These are phyloP conservation scores for Desmophyllum pertusum DNA, from an alignment of 92 coral and sea anemone species.

Conservation along the genomic window DNA sequence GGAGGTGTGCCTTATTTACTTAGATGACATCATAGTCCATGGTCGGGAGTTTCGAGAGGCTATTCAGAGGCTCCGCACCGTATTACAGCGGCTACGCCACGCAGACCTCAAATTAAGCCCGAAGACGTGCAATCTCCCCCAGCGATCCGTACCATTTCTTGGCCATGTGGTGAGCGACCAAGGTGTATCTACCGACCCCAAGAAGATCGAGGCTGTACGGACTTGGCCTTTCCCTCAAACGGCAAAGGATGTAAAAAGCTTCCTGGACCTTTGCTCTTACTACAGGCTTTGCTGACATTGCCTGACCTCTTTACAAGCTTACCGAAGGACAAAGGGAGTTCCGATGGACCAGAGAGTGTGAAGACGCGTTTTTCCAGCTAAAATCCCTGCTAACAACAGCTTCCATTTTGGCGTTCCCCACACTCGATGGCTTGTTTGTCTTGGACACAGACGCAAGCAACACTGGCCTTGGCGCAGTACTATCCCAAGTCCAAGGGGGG, in stretches of 20 bases:
- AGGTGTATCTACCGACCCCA: slow-evolving; percentile 39
- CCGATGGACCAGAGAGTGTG: slow-evolving; percentile 31
- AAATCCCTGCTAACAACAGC: too few species aligned
- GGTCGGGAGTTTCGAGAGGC: slow-evolving; percentile 28
- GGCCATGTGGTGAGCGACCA: slow-evolving; percentile 57
- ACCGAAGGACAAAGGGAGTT: slow-evolving; percentile 33
- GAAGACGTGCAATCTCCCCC: slow-evolving; percentile 54
- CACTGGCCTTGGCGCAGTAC: too few species aligned
- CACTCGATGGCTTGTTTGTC: slow-evolving; percentile 14
- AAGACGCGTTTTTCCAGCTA: slow-evolving; percentile 19
- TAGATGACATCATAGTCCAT: slow-evolving; percentile 60
- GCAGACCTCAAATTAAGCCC: slow-evolving; percentile 57
- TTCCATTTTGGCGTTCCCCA: too few species aligned
- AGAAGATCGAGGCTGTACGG: slow-evolving; percentile 24
- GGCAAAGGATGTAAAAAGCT: slow-evolving; percentile 28
- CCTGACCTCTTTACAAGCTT: slow-evolving; percentile 35
- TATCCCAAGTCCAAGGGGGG: too few species aligned
- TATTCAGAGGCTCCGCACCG: slow-evolving; percentile 30
- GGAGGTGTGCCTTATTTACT: slow-evolving; percentile 33
- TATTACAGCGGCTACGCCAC: slow-evolving; percentile 26
- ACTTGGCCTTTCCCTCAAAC: slow-evolving; percentile 9
- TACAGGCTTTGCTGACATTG: slow-evolving; percentile 35
- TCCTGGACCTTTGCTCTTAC: slow-evolving; percentile 51
- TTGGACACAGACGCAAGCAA: slow-evolving; percentile 66
- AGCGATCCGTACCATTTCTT: slow-evolving; percentile 32